phyloP scores from a whole-genome alignment of 2,797 vertebrate genomes.

The Hydrophis major region DNA sequence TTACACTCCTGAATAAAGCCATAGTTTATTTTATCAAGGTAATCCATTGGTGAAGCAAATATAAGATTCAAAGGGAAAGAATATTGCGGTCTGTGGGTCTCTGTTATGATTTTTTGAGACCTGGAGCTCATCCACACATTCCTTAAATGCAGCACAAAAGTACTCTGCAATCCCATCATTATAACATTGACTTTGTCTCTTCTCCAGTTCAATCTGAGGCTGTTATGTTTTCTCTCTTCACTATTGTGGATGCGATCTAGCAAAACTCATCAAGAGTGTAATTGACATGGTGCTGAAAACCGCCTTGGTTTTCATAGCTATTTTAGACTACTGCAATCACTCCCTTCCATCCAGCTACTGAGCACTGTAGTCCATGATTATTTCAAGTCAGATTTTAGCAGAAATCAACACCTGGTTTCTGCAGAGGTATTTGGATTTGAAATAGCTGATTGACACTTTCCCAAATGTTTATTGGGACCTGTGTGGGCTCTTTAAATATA shows the following conservation, averaged over 20 bases:
- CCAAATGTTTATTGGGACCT: not conserved
- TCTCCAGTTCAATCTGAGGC: not conserved
- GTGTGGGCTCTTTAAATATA: not conserved
- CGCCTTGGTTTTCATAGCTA: not conserved
- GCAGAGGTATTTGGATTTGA: not conserved
- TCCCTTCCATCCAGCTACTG: not conserved
- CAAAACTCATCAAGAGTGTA: not conserved
- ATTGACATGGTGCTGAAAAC: not conserved
- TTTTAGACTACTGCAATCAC: not conserved
- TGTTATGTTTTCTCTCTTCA: not conserved
- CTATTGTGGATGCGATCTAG: not conserved
- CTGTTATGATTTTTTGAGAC: not conserved
- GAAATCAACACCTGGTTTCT: not conserved
- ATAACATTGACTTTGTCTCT: not conserved
- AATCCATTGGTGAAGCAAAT: constrained; percentile 4
- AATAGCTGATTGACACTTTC: not conserved
- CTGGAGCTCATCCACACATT: not conserved
- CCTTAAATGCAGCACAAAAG: not conserved
- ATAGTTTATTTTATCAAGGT: not conserved
- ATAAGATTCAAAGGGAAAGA: not conserved
- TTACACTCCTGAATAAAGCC: not conserved
- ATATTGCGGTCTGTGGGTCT: not conserved
- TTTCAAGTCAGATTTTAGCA: not conserved
- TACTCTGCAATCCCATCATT: not conserved
- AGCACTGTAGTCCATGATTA: not conserved